Base-by-base conservation (phyloP, 2,888 invertebrate genomes). In the Ornithoptera alexandrae region DNA sequence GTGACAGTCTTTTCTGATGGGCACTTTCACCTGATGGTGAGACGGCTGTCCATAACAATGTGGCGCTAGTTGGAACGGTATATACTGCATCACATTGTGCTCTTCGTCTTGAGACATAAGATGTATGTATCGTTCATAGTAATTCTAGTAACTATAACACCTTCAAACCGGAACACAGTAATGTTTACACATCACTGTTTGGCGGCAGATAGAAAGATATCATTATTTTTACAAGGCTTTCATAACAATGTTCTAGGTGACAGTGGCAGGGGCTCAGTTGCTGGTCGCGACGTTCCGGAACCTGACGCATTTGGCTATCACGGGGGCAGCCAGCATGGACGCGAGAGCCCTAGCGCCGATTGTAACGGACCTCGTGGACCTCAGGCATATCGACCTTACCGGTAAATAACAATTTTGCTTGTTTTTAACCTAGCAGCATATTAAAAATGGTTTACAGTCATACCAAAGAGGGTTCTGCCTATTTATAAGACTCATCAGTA, bases 361-460 rank as follows among this genome's bases (percentile, higher is more conserved):
- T 12, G 94, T 96, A 68, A 95, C 96, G 5, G 95, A 96, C 80
- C 96, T 97, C 83, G 94, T 94, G 73, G 96, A 96, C 84, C 89
- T 98, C 70, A 96, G 97, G 87, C 97, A 97, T 86, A 94, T 98
- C 64, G 97, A 97, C 87, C 94, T 97, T 30, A 96, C 97, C 74
- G 97, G 97, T 97, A 84, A 89, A 5, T 50, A 15, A 15, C 15
- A 50, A 4, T 50, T 50, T 17, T 2, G 5, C 15, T 8, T 50
- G 1, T 17, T 50, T 50, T 50, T 1, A 50, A 50, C 50, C 10
- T 15, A 4, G 5, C 5, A 18, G 18, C 12, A 18, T 2, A 5
- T 50, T 50, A 50, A 46, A 10, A 18, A 2, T 50, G 8, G 8
- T 39, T 10, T 10, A 7, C 39, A 39, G 39, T 10, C 39, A 39